A percentile compares a stretch with the other conserved stretches of the same genome.
These are phyloP conservation scores for Plestiodon gilberti DNA, from an alignment of 2,113 vertebrate species.

Conservation along the genomic window DNA sequence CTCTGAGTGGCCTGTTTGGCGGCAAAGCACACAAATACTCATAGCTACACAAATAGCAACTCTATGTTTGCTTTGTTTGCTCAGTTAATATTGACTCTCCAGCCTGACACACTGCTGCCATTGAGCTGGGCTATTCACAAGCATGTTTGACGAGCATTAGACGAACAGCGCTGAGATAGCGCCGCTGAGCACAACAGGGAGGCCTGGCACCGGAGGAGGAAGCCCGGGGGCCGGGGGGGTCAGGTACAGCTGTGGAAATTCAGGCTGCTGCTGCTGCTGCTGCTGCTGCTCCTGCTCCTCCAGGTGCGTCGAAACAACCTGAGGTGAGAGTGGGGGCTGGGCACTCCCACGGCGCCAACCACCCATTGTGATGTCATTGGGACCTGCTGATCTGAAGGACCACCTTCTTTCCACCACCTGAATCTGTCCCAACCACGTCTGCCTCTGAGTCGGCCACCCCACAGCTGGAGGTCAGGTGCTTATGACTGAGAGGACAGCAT, in stretches of 20 bases:
- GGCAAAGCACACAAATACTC: constrained; percentile 76
- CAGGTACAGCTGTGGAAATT: constrained; percentile 38
- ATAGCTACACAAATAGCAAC: constrained; percentile 90
- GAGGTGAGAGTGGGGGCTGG: constrained; percentile 28
- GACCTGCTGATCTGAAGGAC: too few species aligned
- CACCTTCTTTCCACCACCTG: too few species aligned
- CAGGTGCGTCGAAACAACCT: neutral
- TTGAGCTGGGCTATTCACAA: constrained; percentile 86
- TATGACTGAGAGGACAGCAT: too few species aligned
- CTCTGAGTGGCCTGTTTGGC: constrained; percentile 63
- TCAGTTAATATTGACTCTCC: constrained; percentile 93
- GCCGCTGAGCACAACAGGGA: constrained; percentile 67
- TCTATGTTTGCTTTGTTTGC: constrained; percentile 86
- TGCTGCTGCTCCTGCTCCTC: too few species aligned
- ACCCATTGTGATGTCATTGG: too few species aligned
- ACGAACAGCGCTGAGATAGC: constrained; percentile 81
- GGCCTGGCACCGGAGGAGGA: constrained; percentile 18
- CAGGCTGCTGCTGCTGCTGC: neutral
- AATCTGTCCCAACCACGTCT: too few species aligned
- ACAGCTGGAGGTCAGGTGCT: too few species aligned
- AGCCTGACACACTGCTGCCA: constrained; percentile 86
- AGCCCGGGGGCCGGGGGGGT: neutral
- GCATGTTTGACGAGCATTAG: constrained; percentile 87
- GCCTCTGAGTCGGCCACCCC: too few species aligned
- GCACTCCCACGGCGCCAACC: too few species aligned